Percentiles rank a stretch among this genome's conserved stretches.
Evolutionary conservation across 2,797 vertebrate species (phyloP).

Genomic region (Rallus crepitans): DNA sequence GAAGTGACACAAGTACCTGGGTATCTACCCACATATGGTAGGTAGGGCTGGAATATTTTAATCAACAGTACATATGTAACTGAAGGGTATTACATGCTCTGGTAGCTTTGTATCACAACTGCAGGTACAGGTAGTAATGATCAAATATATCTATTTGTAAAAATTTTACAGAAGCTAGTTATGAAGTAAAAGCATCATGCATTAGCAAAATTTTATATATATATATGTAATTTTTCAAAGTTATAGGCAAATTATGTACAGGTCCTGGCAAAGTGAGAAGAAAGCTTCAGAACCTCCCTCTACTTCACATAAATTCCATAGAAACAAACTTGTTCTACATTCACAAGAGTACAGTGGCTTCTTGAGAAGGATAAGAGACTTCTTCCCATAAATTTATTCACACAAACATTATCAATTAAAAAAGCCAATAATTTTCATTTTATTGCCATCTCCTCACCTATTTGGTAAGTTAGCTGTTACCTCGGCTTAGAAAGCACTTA

Average conservation of each 20-base stretch:
- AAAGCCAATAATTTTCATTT: background rate
- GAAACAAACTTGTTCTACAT: background rate
- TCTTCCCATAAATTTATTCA: background rate
- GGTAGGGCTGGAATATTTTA: background rate
- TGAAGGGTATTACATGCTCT: background rate
- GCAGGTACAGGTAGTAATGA: background rate
- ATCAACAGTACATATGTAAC: fast-evolving
- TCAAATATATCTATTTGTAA: background rate
- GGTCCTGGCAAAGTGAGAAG: background rate
- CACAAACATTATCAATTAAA: background rate
- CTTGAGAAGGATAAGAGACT: background rate
- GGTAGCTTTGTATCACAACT: fast-evolving
- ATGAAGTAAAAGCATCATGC: background rate
- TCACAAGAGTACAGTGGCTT: background rate
- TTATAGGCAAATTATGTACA: background rate
- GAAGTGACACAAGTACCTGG: background rate
- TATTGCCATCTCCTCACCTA: background rate
- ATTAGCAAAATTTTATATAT: background rate
- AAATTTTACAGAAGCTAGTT: background rate
- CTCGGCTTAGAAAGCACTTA: background rate
- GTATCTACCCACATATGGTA: background rate
- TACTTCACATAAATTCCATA: background rate
- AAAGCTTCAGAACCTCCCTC: background rate
- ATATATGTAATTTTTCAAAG: background rate
- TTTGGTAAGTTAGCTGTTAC: constrained; percentile 4